These are phyloP conservation scores for Pedionomus torquatus DNA, from an alignment of 2,113 vertebrate species.

Conservation along the genomic window DNA sequence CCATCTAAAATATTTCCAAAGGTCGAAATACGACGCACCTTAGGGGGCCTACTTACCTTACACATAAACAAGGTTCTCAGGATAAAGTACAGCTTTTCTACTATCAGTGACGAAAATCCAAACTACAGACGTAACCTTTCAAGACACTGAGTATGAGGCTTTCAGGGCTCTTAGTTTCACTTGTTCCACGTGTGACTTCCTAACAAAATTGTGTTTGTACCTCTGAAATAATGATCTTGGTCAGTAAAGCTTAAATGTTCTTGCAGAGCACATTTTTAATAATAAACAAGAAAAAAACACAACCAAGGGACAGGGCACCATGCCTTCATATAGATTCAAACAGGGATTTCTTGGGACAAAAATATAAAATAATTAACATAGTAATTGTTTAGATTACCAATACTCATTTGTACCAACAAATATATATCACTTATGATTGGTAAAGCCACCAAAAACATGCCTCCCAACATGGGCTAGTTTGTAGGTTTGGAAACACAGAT, in stretches of 20 bases:
- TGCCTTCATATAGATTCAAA: not conserved
- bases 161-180: not conserved
- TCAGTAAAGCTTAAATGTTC: not conserved
- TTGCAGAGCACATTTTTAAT: not conserved
- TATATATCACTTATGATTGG: accelerated
- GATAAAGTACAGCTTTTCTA: not conserved
- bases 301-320: not conserved
- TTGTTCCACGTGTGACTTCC: not conserved
- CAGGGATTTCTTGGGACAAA: not conserved
- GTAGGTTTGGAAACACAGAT: not conserved
- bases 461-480: not conserved
- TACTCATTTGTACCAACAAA: not conserved
- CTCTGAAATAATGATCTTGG: not conserved
- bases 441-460: not conserved
- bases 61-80: not conserved
- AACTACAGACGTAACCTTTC: not conserved
- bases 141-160: not conserved
- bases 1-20: not conserved
- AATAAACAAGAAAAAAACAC: not conserved
- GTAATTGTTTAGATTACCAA: not conserved
- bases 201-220: not conserved
- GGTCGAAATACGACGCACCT: not conserved
- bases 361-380: not conserved
- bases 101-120: not conserved
- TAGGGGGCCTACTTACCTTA: not conserved